phyloP scores from a whole-genome alignment of 2,888 invertebrate genomes.

The Apotomis turbidana region DNA sequence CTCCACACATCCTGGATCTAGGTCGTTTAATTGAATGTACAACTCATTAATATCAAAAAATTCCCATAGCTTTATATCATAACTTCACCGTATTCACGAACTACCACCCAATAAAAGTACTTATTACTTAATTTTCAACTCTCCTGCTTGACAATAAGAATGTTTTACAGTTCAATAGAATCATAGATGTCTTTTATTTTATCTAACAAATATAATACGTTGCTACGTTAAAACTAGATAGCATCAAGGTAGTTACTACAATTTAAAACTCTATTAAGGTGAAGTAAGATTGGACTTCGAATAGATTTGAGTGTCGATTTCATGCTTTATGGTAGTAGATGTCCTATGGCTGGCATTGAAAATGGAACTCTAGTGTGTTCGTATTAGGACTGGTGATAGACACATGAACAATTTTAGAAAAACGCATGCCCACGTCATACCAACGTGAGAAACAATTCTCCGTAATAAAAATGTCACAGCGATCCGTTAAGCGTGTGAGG shows the following conservation, averaged over 20 bases:
- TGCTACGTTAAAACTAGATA: neutral
- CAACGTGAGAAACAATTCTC: conserved; percentile 74
- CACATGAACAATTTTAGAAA: conserved; percentile 11
- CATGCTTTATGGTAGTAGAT: neutral
- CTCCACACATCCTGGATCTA: conserved; percentile 8
- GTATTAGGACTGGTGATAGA: conserved; percentile 3
- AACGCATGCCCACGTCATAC: conserved; percentile 31
- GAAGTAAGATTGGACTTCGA: neutral
- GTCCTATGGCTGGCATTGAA: neutral
- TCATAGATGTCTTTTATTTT: conserved; percentile 2
- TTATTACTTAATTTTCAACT: neutral
- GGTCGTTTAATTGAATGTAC: conserved; percentile 19
- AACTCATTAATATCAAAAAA: conserved; percentile 13
- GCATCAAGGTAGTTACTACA: neutral
- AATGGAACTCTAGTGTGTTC: conserved; percentile 10
- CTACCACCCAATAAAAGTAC: neutral
- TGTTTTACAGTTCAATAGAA: neutral
- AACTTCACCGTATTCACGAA: neutral
- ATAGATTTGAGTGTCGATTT: conserved; percentile 1
- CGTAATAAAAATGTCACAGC: conserved; percentile 73
- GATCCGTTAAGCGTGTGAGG: conserved; percentile 58
- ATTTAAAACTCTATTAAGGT: neutral
- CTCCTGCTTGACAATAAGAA: neutral
- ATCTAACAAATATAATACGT: conserved; percentile 2
- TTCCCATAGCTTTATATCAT: conserved; percentile 15